These are phyloP conservation scores for Nannospalax galili DNA, from an alignment of 2,113 vertebrate genomes.

Conservation along the genomic window DNA sequence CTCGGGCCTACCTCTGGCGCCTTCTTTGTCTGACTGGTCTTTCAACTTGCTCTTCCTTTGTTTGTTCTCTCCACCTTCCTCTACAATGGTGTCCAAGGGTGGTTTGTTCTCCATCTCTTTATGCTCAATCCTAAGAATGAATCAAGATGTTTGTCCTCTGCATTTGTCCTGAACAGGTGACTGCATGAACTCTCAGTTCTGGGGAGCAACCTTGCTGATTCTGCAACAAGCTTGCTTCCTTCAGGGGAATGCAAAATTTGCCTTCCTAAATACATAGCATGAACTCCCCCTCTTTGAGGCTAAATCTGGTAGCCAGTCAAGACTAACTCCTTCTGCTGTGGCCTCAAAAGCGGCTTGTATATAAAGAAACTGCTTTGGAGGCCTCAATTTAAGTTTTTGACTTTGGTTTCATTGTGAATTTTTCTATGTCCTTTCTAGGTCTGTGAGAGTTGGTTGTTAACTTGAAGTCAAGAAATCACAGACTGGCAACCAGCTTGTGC, in stretches of 20 bases:
- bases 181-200: not conserved
- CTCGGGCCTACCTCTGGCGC: constrained; percentile 14
- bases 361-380: not conserved
- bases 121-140: constrained; percentile 57
- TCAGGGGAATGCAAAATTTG: not conserved
- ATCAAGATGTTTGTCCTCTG: not conserved
- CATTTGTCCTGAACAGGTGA: not conserved
- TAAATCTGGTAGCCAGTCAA: not conserved
- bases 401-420: constrained; percentile 26
- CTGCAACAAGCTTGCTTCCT: not conserved
- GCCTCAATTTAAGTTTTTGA: not conserved
- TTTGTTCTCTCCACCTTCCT: constrained; percentile 51
- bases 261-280: not conserved
- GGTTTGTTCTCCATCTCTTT: constrained; percentile 64
- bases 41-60: constrained; percentile 7
- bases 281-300: not conserved
- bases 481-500: not conserved
- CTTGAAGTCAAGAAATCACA: not conserved
- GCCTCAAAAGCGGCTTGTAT: not conserved
- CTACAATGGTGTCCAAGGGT: constrained; percentile 74
- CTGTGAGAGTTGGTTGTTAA: not conserved
- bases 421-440: constrained; percentile 29
- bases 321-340: not conserved
- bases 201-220: constrained; percentile 1
- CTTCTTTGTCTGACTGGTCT: constrained; percentile 45